phyloP scores from a whole-genome alignment of 1,140 invertebrate genomes.

The Yoshiicerus persimilis region DNA sequence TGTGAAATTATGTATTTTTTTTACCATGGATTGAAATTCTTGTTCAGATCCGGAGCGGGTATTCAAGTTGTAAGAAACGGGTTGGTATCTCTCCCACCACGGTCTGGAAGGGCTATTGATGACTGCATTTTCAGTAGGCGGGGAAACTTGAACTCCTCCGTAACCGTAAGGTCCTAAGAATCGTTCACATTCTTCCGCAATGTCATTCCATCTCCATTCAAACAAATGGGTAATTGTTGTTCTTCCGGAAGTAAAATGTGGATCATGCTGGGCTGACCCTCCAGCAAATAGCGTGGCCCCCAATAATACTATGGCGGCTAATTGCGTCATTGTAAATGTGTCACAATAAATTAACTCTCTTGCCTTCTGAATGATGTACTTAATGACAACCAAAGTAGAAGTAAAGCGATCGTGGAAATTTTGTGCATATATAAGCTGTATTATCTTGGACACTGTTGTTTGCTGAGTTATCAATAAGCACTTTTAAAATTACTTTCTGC shows the following conservation, averaged over 20 bases:
- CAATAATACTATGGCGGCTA: background rate
- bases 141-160: slow-evolving; percentile 76
- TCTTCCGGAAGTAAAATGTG: slow-evolving; percentile 30
- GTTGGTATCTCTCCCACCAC: slow-evolving; percentile 88
- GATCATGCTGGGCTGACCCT: slow-evolving; percentile 27
- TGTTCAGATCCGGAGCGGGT: slow-evolving; percentile 74
- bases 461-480: too few relatives aligned
- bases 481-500: too few relatives aligned
- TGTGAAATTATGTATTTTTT: background rate
- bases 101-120: slow-evolving; percentile 61
- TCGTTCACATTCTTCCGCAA: slow-evolving; percentile 77
- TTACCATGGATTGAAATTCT: slow-evolving; percentile 71
- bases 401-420: too few relatives aligned
- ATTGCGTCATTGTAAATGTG: background rate
- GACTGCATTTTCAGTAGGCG: slow-evolving; percentile 66
- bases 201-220: slow-evolving; percentile 81
- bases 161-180: slow-evolving; percentile 75
- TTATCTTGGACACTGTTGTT: too few relatives aligned
- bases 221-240: slow-evolving; percentile 72
- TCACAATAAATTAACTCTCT: too few relatives aligned
- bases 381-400: too few relatives aligned
- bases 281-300: background rate
- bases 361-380: too few relatives aligned
- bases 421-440: too few relatives aligned
- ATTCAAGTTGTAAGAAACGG: slow-evolving; percentile 75